Conservation (phyloP, 2,888 invertebrate genomes). For the Neoscelio sp. region DNA sequence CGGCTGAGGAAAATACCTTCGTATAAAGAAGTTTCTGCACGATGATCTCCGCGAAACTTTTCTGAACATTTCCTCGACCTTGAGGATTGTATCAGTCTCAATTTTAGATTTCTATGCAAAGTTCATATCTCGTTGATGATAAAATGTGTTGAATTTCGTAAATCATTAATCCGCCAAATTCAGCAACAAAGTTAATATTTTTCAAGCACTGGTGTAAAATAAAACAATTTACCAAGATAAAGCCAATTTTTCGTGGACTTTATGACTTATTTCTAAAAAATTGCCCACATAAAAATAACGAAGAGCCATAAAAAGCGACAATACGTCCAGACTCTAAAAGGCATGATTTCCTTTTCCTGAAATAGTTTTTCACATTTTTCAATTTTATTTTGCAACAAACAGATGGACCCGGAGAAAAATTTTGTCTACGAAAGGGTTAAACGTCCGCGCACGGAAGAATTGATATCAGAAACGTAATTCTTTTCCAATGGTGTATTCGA, state of each 20-base stretch:
- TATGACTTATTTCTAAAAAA: slow-evolving; percentile 9
- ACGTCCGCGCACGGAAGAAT: slow-evolving; percentile 37
- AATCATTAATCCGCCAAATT: too few relatives aligned
- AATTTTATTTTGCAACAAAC: slow-evolving; percentile 50
- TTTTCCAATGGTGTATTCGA: slow-evolving; percentile 43
- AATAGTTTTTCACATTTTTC: slow-evolving; percentile 32
- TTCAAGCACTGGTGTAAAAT: too few relatives aligned
- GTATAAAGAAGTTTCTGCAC: slow-evolving; percentile 45
- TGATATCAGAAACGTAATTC: slow-evolving; percentile 58
- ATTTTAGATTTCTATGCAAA: slow-evolving; percentile 27
- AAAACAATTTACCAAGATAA: too few relatives aligned
- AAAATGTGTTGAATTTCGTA: not conserved
- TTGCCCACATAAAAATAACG: slow-evolving; percentile 3
- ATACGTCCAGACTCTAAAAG: not conserved
- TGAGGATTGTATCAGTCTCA: slow-evolving; percentile 31
- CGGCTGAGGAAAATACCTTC: slow-evolving; percentile 43
- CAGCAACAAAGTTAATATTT: too few relatives aligned
- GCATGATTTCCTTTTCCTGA: slow-evolving; percentile 1
- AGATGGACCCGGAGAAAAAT: slow-evolving; percentile 32
- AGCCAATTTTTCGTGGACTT: too few relatives aligned
- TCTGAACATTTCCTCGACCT: slow-evolving; percentile 46
- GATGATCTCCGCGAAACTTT: slow-evolving; percentile 49
- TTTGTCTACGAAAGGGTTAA: slow-evolving; percentile 54
- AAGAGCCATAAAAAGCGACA: slow-evolving; percentile 11
- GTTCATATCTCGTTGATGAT: slow-evolving; percentile 1